Base-by-base conservation (phyloP, 2,113 vertebrate species). In the Rynchops niger region DNA sequence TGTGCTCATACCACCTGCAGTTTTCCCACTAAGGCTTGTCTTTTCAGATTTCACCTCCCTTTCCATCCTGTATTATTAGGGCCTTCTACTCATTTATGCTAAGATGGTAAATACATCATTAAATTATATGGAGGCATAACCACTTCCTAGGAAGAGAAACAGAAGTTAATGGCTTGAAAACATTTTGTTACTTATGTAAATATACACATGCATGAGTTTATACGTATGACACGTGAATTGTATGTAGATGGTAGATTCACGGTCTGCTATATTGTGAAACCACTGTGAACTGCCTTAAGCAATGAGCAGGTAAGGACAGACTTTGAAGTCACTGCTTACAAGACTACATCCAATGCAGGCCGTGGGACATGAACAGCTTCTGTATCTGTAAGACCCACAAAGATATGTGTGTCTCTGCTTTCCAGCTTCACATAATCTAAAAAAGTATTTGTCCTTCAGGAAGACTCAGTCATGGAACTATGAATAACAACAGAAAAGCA, bases 161-260 rank as follows among this genome's bases (percentile, higher is more conserved):
- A 32, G 23, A 73, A 27, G 9, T 42, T 65, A 13, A 13, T 1
- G 5, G 43, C 59, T 63, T 42, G 17, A 20, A 78, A 88, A 32
- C 20, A 40, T 42, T 66, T 81, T 65, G 15, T 59, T 90, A 47
- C 17, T 47, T 62, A 26, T 5, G 52, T 20, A 65, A 82, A 79
- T 20, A 66, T 12, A 56, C 1, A 3, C 0, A 1, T 10, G 6
- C 6, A 12, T 22, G 27, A 52, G 13, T 52, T 80, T 34, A 53
- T 15, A 47, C 9, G 22, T 38, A 11, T 10, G 40, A 7, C 9
- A 15, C 4, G 15, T 5, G 19, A 69, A 23, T 21, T 58, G 21
- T 21, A 36, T 9, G 30, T 21, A 56, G 49, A 15, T 30, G 26
- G 22, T 2, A 26, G 22, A 84, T 61, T 23, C 29, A 8, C 43